Conservation (phyloP, 2,888 invertebrate genomes). For the Taenaris catops region DNA sequence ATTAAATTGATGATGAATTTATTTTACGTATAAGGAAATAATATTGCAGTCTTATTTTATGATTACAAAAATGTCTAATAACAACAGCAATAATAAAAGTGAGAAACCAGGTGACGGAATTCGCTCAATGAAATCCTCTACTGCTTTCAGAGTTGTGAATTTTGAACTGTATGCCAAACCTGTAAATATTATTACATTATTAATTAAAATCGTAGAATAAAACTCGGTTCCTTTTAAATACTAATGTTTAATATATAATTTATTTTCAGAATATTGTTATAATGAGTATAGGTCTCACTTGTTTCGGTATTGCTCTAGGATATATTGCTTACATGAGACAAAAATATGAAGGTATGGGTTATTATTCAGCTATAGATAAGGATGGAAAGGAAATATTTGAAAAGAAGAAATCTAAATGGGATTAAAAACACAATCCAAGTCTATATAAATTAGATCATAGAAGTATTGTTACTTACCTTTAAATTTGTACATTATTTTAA, state of each 20-base stretch:
- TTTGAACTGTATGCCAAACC: slow-evolving; percentile 95
- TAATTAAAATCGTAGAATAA: too few species aligned
- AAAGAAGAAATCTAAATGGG: slow-evolving; percentile 90
- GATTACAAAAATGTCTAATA: slow-evolving; percentile 15
- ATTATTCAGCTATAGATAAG: slow-evolving; percentile 88
- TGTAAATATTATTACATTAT: slow-evolving; percentile 82
- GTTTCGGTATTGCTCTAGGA: slow-evolving; percentile 86
- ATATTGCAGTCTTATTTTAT: too few species aligned
- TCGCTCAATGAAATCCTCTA: slow-evolving; percentile 85
- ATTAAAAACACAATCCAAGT: slow-evolving; percentile 48
- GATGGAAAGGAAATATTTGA: slow-evolving; percentile 88
- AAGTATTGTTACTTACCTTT: neutral
- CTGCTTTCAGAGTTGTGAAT: slow-evolving; percentile 89
- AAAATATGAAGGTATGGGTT: slow-evolving; percentile 88
- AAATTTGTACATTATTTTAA: too few species aligned
- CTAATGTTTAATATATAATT: too few species aligned
- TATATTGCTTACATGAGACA: slow-evolving; percentile 93
- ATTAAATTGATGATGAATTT: too few species aligned
- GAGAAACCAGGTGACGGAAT: slow-evolving; percentile 87
- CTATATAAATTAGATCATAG: neutral
- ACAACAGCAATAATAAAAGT: slow-evolving; percentile 25
- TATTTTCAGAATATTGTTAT: slow-evolving; percentile 89
- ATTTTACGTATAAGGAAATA: too few species aligned
- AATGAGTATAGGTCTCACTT: slow-evolving; percentile 90
- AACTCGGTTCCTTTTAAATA: too few species aligned